These are phyloP conservation scores for Polypterus bichir DNA, from an alignment of 2,113 vertebrate genomes.

Conservation along the genomic window DNA sequence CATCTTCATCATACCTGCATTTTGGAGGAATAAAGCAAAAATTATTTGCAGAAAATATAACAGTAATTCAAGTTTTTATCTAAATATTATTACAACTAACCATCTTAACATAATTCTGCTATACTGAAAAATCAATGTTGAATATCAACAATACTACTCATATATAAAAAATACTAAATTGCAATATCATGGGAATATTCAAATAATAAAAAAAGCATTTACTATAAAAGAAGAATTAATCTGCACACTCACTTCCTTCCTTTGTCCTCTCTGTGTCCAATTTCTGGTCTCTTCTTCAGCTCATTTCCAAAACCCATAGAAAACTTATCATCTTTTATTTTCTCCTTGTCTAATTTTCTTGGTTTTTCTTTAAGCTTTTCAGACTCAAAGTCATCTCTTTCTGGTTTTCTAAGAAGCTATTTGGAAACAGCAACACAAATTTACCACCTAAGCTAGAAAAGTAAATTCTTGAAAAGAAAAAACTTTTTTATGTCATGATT, in stretches of 20 bases:
- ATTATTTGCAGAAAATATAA: too few species aligned
- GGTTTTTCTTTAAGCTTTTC: conserved; percentile 78
- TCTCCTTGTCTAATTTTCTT: conserved; percentile 77
- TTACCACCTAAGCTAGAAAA: not conserved
- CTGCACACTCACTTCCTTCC: conserved; percentile 60
- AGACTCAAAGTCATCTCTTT: conserved; percentile 70
- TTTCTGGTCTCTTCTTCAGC: conserved; percentile 64
- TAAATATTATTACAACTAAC: conserved; percentile 14
- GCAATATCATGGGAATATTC: conserved; percentile 15
- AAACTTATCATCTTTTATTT: conserved; percentile 68
- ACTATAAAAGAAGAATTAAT: conserved; percentile 17
- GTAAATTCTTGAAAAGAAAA: too few species aligned
- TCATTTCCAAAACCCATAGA: conserved; percentile 38
- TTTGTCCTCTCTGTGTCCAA: conserved; percentile 75
- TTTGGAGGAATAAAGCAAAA: too few species aligned
- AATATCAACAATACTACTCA: conserved; percentile 21
- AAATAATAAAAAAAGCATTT: conserved; percentile 15
- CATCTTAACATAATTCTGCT: not conserved
- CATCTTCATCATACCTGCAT: conserved; percentile 66
- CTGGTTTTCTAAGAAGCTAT: conserved; percentile 90
- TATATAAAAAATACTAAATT: conserved; percentile 15
- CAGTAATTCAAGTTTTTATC: not conserved
- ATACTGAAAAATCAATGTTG: conserved; percentile 9
- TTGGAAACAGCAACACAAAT: conserved; percentile 14
- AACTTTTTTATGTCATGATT: too few species aligned